Evolutionary conservation across 2,888 invertebrate species (phyloP), one percentile per base, ranked within the genome.

Genomic region (Electrophaes corylata): DNA sequence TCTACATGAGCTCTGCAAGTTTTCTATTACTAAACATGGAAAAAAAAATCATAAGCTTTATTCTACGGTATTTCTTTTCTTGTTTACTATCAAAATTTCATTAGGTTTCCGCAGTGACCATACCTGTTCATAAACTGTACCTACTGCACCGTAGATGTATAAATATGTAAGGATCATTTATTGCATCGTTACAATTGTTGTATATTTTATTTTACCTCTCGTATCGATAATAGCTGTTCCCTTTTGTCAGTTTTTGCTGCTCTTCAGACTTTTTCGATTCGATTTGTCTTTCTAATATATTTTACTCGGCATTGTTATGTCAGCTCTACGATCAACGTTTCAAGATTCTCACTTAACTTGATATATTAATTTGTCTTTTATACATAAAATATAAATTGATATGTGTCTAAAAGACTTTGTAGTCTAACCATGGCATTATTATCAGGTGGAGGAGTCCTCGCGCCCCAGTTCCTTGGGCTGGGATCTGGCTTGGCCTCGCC

Each of bases 391-490:
- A 29, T 10, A 16, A 4, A 29, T 18, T 35, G 18, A 1, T 10
- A 35, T 29, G 10, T 20, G 12, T 37, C 11, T 40, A 37, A 31
- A 20, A 12, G 10, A 16, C 18, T 48, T 31, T 6, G 12, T 45
- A 11, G 29, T 56, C 29, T 49, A 52, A 47, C 43, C 23, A 29
- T 48, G 41, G 43, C 16, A 37, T 6, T 50, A 10, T 71, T 91
- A 83, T 82, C 94, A 93, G 97, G 97, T 85, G 96, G 96, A 58
- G 97, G 97, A 70, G 96, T 98, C 61, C 92, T 98, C 83, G 94
- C 95, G 67, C 96, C 96, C 65, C 97, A 97, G 71, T 97, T 97
- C 87, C 95, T 97, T 76, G 97, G 97, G 52, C 93, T 98, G 70
- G 96, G 97, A 55, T 95, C 97, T 26, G 96, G 97, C 11, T 90